These are phyloP conservation scores for Neodiprion lecontei DNA, from an alignment of 1,140 invertebrate genomes.

Conservation along the genomic window DNA sequence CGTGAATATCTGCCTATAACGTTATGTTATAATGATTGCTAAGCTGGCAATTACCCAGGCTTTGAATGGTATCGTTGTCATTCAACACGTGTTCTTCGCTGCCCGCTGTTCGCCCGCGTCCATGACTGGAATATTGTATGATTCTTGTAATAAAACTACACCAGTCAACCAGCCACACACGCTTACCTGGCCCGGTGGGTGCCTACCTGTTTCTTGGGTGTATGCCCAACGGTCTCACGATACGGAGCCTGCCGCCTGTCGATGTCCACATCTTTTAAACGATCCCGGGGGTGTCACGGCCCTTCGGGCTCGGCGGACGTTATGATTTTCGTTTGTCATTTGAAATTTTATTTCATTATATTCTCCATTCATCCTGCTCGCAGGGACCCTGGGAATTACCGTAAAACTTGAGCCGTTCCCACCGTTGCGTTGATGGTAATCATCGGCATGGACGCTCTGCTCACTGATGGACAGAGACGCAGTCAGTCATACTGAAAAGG, in stretches of 20 bases:
- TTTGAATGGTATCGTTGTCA: slow-evolving; percentile 49
- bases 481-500: no score
- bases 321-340: no score
- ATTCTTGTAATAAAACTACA: slow-evolving; percentile 55
- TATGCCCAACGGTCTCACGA: background rate
- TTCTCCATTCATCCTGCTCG: no score
- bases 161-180: slow-evolving; percentile 24
- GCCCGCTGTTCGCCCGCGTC: slow-evolving; percentile 56
- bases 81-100: slow-evolving; percentile 51
- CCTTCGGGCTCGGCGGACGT: background rate
- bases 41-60: slow-evolving; percentile 59
- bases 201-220: no score
- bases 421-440: no score
- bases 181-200: background rate
- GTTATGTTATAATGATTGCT: slow-evolving; percentile 52
- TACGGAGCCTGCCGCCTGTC: background rate
- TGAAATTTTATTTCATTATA: no score
- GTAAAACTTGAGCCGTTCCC: no score
- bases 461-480: no score
- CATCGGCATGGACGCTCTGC: no score
- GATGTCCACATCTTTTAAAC: background rate
- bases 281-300: background rate
- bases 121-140: slow-evolving; percentile 59
- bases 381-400: no score
- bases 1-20: slow-evolving; percentile 20